phyloP scores from a whole-genome alignment of 2,797 vertebrate species.

The Pterois miles region DNA sequence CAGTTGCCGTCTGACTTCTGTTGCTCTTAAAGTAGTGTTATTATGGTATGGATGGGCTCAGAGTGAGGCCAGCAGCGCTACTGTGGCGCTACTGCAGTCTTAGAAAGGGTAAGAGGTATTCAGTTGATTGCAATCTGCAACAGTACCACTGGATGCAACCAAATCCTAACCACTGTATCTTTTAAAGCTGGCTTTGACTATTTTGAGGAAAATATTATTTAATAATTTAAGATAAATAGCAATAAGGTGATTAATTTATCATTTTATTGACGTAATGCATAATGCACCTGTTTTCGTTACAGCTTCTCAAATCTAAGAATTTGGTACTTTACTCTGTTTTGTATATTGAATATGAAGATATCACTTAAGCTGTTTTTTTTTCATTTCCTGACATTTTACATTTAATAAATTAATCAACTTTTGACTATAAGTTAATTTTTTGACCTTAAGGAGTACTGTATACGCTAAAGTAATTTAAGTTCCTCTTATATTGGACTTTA shows the following conservation, averaged over 20 bases:
- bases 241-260: too few relatives aligned
- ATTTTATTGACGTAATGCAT: too few relatives aligned
- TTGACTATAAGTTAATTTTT: background rate
- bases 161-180: background rate
- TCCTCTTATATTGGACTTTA: background rate
- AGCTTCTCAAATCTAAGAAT: background rate
- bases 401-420: background rate
- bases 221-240: too few relatives aligned
- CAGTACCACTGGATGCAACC: background rate
- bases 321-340: background rate
- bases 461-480: background rate
- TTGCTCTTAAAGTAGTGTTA: background rate
- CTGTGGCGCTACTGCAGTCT: too few relatives aligned
- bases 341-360: background rate
- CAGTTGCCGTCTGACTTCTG: background rate
- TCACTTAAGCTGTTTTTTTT: too few relatives aligned
- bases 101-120: too few relatives aligned
- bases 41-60: background rate
- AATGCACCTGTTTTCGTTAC: background rate
- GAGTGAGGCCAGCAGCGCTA: too few relatives aligned
- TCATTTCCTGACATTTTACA: background rate
- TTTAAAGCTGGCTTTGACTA: background rate
- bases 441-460: background rate
- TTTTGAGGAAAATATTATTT: background rate
- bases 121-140: background rate